Evolutionary conservation across 2,797 vertebrate species (phyloP), one percentile per base, ranked within the genome.

Genomic region (Sitta carolinensis): DNA sequence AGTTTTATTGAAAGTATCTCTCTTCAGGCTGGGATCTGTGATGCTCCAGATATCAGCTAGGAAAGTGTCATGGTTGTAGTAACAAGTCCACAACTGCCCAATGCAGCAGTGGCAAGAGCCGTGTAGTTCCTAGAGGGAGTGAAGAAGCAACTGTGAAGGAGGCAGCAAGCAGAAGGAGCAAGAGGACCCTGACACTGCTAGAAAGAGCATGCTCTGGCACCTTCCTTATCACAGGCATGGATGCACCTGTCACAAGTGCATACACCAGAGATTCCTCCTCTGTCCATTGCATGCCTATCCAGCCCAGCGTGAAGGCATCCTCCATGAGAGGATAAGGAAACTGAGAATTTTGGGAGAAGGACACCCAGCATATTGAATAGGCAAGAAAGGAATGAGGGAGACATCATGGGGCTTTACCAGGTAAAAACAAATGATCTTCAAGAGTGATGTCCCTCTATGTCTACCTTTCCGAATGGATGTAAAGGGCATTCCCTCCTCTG

Each of bases 401-500:
- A 34, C 2, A 3, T 55, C n/a, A 32, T 30, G 27, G 38, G 84
- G 40, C 45, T 51, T 79, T 82, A 80, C 57, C 57, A 85, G 34
- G 13, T 83, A 63, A 83, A 91, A 93, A 77, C 13, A 88, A 84
- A 54, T 4, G 18, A 23, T 83, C 8, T 89, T 83, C 48, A 59
- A 57, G 61, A 73, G 72, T 34, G 12, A 69, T 29, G 8, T 63
- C 72, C 26, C 59, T 67, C 52, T 52, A 0, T 27, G 40, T 4
- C 67, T 97, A 99, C 99, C 98, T 97, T 99, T 99, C 96, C 98
- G 93, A 92, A 99, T 99, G 76, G 98, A 98, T 7, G 98, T 99
- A 95, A 99, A 99, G 3, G 98, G 98, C 45, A 98, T 95, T 4
- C 98, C 99, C 84, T 99, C 98, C 88, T 99, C 98, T 3, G 96